phyloP scores from a whole-genome alignment of 2,113 vertebrate genomes.

The Seriola quinqueradiata region DNA sequence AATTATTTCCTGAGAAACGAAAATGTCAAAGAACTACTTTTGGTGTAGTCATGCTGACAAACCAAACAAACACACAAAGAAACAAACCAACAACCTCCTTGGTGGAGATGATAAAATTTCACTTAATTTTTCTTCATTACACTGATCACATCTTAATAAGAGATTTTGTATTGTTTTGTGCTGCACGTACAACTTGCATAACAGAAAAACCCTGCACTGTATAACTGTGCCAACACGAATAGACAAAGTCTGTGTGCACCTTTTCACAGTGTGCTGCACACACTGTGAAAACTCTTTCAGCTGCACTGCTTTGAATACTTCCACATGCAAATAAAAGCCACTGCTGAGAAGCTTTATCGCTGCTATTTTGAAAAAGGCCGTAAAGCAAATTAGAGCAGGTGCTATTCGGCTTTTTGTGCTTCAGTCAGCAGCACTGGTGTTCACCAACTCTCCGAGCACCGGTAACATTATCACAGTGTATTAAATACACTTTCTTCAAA shows the following conservation, averaged over 20 bases:
- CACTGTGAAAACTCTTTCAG: neutral
- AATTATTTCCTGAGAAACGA: too few species aligned
- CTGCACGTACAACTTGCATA: neutral
- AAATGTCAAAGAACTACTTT: too few species aligned
- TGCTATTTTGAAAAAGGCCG: neutral
- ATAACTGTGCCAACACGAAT: neutral
- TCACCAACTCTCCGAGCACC: neutral
- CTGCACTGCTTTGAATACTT: conserved; percentile 22
- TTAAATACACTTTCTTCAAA: conserved; percentile 17
- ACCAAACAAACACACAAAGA: too few species aligned
- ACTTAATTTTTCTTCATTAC: neutral
- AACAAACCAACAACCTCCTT: too few species aligned
- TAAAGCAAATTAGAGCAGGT: too few species aligned
- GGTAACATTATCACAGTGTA: conserved; percentile 13
- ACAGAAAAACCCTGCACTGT: neutral
- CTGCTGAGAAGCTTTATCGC: neutral
- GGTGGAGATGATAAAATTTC: neutral
- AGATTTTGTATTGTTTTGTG: neutral
- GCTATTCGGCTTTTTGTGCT: neutral
- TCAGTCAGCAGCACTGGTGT: neutral
- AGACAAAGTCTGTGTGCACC: neutral
- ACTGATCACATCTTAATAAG: neutral
- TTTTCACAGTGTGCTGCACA: neutral
- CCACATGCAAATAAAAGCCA: neutral
- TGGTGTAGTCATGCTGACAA: too few species aligned